Conservation (phyloP, 1,140 invertebrate species). For the Bombus huntii region DNA sequence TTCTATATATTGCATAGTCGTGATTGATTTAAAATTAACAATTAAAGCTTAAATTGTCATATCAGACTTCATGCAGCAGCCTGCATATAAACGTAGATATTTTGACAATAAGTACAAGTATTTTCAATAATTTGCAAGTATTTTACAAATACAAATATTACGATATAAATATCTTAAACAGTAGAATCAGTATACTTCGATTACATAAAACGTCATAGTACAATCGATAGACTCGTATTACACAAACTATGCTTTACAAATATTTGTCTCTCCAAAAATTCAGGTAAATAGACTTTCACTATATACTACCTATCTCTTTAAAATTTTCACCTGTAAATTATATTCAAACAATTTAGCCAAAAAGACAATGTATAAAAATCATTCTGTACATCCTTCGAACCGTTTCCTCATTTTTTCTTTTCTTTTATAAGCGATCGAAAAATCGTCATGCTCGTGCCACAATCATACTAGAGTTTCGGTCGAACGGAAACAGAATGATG, state of each 20-base stretch:
- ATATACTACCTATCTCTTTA: not conserved
- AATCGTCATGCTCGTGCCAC: too few species aligned
- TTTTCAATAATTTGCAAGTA: too few species aligned
- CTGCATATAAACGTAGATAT: too few species aligned
- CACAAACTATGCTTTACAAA: too few species aligned
- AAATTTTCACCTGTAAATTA: not conserved
- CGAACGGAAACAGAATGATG: not conserved
- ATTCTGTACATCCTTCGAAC: not conserved
- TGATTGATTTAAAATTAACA: not conserved
- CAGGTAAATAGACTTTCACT: not conserved
- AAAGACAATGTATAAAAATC: not conserved
- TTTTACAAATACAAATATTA: too few species aligned
- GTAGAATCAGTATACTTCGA: too few species aligned
- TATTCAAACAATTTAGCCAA: not conserved
- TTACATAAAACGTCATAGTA: too few species aligned
- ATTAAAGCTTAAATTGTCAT: not conserved
- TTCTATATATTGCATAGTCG: not conserved
- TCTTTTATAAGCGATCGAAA: not conserved
- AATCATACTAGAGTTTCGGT: not conserved
- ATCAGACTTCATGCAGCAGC: not conserved
- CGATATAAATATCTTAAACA: too few species aligned
- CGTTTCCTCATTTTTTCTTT: not conserved
- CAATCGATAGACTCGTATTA: too few species aligned
- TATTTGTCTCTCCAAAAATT: not conserved
- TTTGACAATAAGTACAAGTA: too few species aligned